Evolutionary conservation across 2,888 invertebrate genomes (phyloP).

Genomic region (Scaptomyza reducta): DNA sequence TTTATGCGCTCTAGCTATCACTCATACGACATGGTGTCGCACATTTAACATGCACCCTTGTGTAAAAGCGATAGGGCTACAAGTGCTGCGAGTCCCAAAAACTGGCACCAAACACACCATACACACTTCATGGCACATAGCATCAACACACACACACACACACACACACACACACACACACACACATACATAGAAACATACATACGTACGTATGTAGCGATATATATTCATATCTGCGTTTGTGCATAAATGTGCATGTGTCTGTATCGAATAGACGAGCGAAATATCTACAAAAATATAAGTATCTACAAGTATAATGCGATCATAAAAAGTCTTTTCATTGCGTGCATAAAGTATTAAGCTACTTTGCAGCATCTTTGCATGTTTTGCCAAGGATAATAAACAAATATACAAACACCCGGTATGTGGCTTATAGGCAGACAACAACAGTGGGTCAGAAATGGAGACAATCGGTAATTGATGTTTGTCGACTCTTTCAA

Average conservation of each 20-base stretch:
- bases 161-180: constrained; percentile 3
- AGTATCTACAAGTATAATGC: constrained; percentile 80
- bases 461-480: background rate
- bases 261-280: constrained; percentile 62
- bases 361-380: constrained; percentile 82
- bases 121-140: constrained; percentile 18
- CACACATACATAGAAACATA: background rate
- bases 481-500: too few relatives aligned
- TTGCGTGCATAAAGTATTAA: constrained; percentile 81
- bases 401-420: constrained; percentile 61
- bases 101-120: constrained; percentile 18
- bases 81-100: constrained; percentile 43
- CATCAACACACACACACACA: constrained; percentile 6
- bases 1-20: constrained; percentile 78
- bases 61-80: constrained; percentile 66
- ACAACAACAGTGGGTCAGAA: constrained; percentile 35
- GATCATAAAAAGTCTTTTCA: constrained; percentile 82
- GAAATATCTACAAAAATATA: constrained; percentile 68
- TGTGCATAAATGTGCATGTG: constrained; percentile 15
- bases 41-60: constrained; percentile 74
- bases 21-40: constrained; percentile 73
- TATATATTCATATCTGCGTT: constrained; percentile 3
- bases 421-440: constrained; percentile 25
- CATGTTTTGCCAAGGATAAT: constrained; percentile 77
- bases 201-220: background rate